A percentile compares a stretch with the other conserved stretches of the same genome.
Conservation (phyloP, 2,113 vertebrate genomes). For the Agapornis roseicollis region DNA sequence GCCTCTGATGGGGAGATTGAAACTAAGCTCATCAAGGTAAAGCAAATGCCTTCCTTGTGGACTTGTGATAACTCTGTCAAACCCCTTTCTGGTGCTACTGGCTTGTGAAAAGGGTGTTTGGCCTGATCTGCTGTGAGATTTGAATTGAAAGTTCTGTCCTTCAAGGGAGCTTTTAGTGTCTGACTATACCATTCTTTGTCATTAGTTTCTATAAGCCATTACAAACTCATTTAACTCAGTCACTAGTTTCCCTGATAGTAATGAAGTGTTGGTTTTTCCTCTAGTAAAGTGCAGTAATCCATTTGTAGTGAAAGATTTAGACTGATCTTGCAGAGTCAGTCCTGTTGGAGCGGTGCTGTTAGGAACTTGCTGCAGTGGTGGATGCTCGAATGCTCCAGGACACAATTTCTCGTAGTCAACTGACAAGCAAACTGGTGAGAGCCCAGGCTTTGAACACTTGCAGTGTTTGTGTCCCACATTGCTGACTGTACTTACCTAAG, state of each 20-base stretch:
- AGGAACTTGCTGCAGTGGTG: background rate
- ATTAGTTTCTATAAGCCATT: fast-evolving
- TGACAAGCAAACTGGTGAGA: background rate
- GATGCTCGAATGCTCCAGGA: background rate
- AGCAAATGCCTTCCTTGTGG: background rate
- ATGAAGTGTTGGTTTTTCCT: background rate
- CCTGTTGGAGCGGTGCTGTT: background rate
- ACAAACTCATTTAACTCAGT: fast-evolving
- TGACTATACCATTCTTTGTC: background rate
- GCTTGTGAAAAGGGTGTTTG: fast-evolving
- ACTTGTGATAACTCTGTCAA: background rate
- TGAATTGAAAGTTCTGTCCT: background rate
- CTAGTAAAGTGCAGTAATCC: background rate
- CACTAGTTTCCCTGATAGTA: fast-evolving
- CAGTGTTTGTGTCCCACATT: background rate
- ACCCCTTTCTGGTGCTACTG: background rate
- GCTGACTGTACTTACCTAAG: background rate
- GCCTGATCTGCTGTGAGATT: fast-evolving
- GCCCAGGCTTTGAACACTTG: background rate
- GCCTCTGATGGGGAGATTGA: conserved; percentile 95
- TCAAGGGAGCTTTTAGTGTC: background rate
- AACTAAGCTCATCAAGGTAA: conserved; percentile 95
- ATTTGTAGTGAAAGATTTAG: background rate
- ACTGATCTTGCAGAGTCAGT: background rate
- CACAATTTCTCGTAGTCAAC: background rate